These are phyloP conservation scores for Tipula unca DNA, from an alignment of 2,888 invertebrate species.

Conservation along the genomic window DNA sequence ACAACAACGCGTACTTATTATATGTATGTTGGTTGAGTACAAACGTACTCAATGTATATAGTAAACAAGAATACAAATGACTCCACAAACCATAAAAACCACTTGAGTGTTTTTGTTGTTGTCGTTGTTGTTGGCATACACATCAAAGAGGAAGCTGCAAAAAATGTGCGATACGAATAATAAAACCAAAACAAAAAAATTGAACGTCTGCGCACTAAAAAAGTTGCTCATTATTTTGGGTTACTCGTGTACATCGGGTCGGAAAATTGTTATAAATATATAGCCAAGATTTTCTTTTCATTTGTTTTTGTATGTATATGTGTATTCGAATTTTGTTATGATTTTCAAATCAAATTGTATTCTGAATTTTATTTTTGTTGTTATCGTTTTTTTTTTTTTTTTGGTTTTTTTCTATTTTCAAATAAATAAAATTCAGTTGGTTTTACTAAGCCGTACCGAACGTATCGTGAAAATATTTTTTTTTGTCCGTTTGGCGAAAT, in stretches of 20 bases:
- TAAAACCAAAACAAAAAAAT: neutral
- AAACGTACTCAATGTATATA: neutral
- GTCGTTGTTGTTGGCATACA: neutral
- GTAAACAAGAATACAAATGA: neutral
- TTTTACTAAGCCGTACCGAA: neutral
- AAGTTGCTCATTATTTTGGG: neutral
- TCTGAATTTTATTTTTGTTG: neutral
- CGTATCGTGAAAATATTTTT: neutral
- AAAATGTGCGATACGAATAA: neutral
- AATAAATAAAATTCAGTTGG: conserved; percentile 14
- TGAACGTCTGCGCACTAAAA: neutral
- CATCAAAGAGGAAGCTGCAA: neutral
- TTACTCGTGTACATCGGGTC: neutral
- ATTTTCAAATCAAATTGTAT: neutral
- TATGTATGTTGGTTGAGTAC: neutral
- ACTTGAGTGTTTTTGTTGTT: neutral
- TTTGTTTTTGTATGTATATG: neutral
- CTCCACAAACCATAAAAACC: neutral
- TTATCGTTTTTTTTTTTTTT: neutral
- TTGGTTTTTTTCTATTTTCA: neutral
- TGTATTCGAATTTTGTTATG: neutral
- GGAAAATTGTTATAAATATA: neutral
- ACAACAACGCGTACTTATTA: neutral
- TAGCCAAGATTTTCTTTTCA: neutral
- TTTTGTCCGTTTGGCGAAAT: neutral